phyloP scores from a whole-genome alignment of 2,888 invertebrate genomes.

The Tiliacea aurago region DNA sequence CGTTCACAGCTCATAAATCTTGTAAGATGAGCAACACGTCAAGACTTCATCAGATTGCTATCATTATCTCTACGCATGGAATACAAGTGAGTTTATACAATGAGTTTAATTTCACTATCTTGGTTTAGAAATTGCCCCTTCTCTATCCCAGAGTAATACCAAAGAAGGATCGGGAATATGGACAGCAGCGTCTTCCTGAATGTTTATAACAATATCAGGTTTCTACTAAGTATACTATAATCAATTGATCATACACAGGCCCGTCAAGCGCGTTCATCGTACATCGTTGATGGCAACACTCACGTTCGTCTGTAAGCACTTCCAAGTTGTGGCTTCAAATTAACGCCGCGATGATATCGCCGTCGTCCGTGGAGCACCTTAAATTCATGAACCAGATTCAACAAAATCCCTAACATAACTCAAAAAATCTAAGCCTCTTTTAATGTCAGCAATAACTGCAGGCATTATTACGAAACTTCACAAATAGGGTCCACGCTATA shows the following conservation, averaged over 20 bases:
- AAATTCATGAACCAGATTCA: background rate
- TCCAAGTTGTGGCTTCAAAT: no score
- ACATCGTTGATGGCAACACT: background rate
- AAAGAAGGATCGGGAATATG: background rate
- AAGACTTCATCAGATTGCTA: constrained; percentile 16
- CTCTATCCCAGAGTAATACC: background rate
- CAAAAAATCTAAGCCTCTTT: constrained; percentile 15
- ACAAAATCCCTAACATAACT: background rate
- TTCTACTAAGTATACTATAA: background rate
- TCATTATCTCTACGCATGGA: constrained; percentile 13
- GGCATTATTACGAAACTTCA: constrained; percentile 22
- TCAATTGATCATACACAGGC: background rate
- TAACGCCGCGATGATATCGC: no score
- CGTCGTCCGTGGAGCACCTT: no score
- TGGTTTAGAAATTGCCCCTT: background rate
- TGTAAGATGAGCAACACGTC: constrained; percentile 12
- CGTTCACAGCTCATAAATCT: constrained; percentile 45
- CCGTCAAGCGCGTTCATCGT: background rate
- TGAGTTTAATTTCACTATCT: background rate
- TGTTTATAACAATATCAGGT: background rate
- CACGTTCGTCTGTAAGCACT: background rate
- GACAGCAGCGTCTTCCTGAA: background rate
- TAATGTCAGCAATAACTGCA: constrained; percentile 25
- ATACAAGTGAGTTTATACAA: background rate
- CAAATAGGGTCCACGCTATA: constrained; percentile 36